Percentiles rank a stretch among this genome's conserved stretches.
Evolutionary conservation across 53 echinoderm and acorn worm species (phyloP).

Genomic region (Glandiceps talaboti): DNA sequence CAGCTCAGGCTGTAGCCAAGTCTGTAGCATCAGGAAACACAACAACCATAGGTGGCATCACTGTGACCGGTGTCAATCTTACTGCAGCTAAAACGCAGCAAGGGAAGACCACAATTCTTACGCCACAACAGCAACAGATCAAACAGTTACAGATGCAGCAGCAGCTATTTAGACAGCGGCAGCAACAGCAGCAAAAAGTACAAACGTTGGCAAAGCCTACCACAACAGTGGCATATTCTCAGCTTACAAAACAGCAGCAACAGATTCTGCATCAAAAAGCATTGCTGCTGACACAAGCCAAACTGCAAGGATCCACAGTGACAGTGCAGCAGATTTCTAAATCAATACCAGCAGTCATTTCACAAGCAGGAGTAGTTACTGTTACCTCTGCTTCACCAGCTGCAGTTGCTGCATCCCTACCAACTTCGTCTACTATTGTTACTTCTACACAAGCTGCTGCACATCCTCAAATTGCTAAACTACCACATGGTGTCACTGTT

Average conservation of each 20-base stretch:
- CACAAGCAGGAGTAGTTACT: background rate
- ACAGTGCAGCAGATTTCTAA: background rate
- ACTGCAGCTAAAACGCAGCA: slow-evolving; percentile 23
- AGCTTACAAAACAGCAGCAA: slow-evolving; percentile 53
- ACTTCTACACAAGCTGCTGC: slow-evolving; percentile 6
- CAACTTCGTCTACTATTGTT: slow-evolving; percentile 6
- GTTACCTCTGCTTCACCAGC: background rate
- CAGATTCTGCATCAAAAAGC: slow-evolving; percentile 45
- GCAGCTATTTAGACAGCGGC: slow-evolving; percentile 27
- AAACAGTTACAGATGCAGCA: slow-evolving; percentile 55
- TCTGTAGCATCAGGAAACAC: background rate
- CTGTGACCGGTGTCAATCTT: slow-evolving; percentile 55
- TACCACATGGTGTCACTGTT: slow-evolving; percentile 15
- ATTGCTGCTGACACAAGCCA: slow-evolving; percentile 17
- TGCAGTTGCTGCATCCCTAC: slow-evolving; percentile 15
- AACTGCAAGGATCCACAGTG: slow-evolving; percentile 4
- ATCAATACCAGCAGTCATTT: background rate
- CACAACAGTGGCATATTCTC: slow-evolving; percentile 19
- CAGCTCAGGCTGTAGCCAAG: background rate
- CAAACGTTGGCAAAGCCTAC: slow-evolving; percentile 43
- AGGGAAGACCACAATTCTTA: slow-evolving; percentile 38
- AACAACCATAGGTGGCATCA: slow-evolving; percentile 23
- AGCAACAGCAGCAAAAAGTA: slow-evolving; percentile 57
- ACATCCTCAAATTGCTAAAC: slow-evolving; percentile 2
- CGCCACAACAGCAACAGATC: slow-evolving; percentile 71